A percentile compares a stretch with the other conserved stretches of the same genome.
phyloP scores from a whole-genome alignment of 2,113 vertebrate genomes.

The Copsychus sechellarum region DNA sequence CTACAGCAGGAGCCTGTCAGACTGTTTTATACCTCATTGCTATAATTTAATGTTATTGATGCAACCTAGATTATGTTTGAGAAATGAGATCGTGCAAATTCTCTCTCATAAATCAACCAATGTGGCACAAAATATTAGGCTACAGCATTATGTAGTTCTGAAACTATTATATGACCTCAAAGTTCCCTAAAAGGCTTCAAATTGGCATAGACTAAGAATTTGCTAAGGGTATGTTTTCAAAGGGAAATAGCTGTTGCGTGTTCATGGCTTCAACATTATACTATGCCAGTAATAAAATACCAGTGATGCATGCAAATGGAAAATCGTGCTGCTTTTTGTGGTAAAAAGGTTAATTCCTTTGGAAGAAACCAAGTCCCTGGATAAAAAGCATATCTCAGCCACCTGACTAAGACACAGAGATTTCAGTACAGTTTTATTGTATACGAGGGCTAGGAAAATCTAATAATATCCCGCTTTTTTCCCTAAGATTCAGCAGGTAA shows the following conservation, averaged over 20 bases:
- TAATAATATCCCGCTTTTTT: conserved; percentile 78
- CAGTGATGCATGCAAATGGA: conserved; percentile 63
- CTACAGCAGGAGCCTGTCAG: conserved; percentile 65
- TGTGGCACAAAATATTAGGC: conserved; percentile 49
- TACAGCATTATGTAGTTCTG: conserved; percentile 42
- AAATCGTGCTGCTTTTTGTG: conserved; percentile 47
- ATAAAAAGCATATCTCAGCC: conserved; percentile 53
- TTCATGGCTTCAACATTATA: conserved; percentile 63
- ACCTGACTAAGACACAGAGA: conserved; percentile 72
- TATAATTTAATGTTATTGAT: conserved; percentile 66
- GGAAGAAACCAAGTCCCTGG: conserved; percentile 71
- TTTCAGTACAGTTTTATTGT: conserved; percentile 66
- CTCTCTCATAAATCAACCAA: conserved; percentile 42
- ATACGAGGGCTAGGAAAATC: conserved; percentile 71
- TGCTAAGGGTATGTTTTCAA: conserved; percentile 60
- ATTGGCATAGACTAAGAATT: conserved; percentile 49
- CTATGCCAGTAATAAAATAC: conserved; percentile 57
- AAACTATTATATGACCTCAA: conserved; percentile 47
- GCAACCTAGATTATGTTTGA: conserved; percentile 65
- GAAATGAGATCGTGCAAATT: conserved; percentile 53
- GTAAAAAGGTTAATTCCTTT: conserved; percentile 84
- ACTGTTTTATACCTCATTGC: conserved; percentile 62
- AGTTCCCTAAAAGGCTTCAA: conserved; percentile 60
- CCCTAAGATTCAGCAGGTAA: conserved; percentile 85
- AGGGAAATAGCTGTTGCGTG: conserved; percentile 49